Base-by-base conservation (phyloP, 2,797 vertebrate genomes). In the Micropoecilia bifurca region DNA sequence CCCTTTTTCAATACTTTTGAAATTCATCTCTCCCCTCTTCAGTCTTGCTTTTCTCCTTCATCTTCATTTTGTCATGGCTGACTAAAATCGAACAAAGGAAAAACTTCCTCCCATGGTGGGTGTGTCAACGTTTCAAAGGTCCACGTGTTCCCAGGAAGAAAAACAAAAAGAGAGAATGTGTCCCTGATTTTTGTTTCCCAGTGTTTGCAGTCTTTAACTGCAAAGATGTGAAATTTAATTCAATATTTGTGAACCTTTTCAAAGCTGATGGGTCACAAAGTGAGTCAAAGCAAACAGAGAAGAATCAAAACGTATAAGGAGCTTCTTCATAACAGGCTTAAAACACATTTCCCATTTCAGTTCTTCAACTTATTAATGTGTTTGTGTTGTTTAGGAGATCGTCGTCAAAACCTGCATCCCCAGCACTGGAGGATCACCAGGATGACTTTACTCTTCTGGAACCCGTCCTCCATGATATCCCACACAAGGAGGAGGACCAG, bases 401-500 rank as follows among this genome's bases (percentile, higher is more conserved):
- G 3, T 91, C 88, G 46, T 88, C 87, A 53, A 88, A 88, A 71
- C 75, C 73, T 14, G 47, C 75, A n/a, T 88, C 73, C 0, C 57
- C 83, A 46, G 87, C 84, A 20, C 85, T 89, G 0, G 89, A 89
- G 3, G 94, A 91, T 57, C 92, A 94, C 57, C 82, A 76, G 0
- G 88, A 92, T 0, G 92, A 91, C 4, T 80, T 88, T 0, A 78
- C 85, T 46, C 73, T 73, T 5, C 88, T 94, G 74, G 94, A 95
- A 85, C 94, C 94, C 43, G 96, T 96, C 88, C 80, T 95, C 48
- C 95, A 96, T 0, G 95, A 96, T 82, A 92, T 95, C 30, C 89
- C 90, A 47, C 73, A 89, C 83, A 89, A 88, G 39, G 92, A 92
- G 50, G 89, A 92, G 18, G 91, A 89, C 30, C 93, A 93, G 63